A percentile compares a stretch with the other conserved stretches of the same genome.
phyloP scores from a whole-genome alignment of 2,113 vertebrate genomes.

The Microcebus murinus region DNA sequence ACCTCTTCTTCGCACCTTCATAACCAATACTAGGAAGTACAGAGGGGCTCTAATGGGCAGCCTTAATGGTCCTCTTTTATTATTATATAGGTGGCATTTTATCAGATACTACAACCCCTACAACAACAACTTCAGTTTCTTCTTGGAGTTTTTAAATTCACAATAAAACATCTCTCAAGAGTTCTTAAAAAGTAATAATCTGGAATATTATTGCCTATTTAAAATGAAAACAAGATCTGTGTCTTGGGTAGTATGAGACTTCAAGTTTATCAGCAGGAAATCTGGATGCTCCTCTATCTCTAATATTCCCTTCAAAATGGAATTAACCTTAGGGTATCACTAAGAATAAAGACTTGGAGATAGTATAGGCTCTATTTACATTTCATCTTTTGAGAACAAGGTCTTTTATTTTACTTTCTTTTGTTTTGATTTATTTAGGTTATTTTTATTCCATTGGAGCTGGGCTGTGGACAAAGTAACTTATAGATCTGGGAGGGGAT shows the following conservation, averaged over 20 bases:
- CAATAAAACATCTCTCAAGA: not conserved
- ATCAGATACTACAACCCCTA: not conserved
- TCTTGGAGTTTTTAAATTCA: not conserved
- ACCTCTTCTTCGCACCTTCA: not conserved
- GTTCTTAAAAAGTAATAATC: not conserved
- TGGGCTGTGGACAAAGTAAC: not conserved
- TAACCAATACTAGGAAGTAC: too few species aligned
- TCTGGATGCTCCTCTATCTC: not conserved
- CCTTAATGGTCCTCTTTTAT: accelerated
- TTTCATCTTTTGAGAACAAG: not conserved
- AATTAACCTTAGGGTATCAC: not conserved
- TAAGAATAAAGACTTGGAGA: not conserved
- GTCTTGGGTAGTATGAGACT: not conserved
- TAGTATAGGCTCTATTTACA: not conserved
- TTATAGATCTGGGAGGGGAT: not conserved
- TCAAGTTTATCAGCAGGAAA: not conserved
- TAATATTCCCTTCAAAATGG: not conserved
- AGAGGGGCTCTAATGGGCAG: not conserved
- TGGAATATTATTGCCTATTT: not conserved
- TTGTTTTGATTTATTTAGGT: conserved; percentile 35
- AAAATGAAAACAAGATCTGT: not conserved
- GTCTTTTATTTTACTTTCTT: not conserved
- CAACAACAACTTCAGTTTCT: not conserved
- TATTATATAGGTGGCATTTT: not conserved
- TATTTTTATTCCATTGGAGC: conserved; percentile 25